Evolutionary conservation across 2,113 vertebrate genomes (phyloP).

Genomic region (Lagenorhynchus albirostris): DNA sequence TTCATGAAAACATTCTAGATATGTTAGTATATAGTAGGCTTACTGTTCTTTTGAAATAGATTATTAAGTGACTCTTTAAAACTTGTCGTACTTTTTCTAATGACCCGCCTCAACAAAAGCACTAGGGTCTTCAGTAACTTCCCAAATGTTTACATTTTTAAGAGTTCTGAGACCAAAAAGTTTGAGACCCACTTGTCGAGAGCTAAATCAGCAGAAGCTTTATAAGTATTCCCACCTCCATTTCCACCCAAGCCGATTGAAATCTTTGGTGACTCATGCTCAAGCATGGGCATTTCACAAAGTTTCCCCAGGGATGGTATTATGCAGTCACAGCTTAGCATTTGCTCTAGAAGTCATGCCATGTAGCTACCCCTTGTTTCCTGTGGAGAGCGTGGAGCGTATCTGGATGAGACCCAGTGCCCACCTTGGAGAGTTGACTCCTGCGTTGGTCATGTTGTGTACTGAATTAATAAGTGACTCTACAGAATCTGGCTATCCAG

Average conservation of each 20-base stretch:
- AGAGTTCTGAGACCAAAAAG: not conserved
- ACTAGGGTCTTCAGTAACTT: not conserved
- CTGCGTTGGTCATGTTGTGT: not conserved
- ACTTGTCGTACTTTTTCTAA: not conserved
- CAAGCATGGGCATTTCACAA: not conserved
- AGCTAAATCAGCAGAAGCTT: not conserved
- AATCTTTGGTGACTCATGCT: not conserved
- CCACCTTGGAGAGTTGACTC: not conserved
- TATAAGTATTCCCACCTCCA: fast-evolving
- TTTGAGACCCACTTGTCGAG: not conserved
- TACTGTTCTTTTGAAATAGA: not conserved
- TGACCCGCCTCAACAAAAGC: not conserved
- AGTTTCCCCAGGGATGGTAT: fast-evolving
- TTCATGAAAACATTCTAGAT: not conserved
- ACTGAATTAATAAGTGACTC: not conserved
- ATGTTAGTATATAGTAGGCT: not conserved
- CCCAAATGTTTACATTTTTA: not conserved
- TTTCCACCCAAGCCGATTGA: not conserved
- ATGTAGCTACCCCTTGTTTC: not conserved
- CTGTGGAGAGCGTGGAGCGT: fast-evolving
- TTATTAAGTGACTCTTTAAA: not conserved
- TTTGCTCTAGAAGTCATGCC: not conserved
- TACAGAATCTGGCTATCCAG: not conserved
- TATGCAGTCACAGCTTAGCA: not conserved
- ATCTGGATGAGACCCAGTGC: not conserved